Percentiles rank a stretch among this genome's conserved stretches.
Conservation (phyloP, 1,140 invertebrate species). For the Tachypleus tridentatus region DNA sequence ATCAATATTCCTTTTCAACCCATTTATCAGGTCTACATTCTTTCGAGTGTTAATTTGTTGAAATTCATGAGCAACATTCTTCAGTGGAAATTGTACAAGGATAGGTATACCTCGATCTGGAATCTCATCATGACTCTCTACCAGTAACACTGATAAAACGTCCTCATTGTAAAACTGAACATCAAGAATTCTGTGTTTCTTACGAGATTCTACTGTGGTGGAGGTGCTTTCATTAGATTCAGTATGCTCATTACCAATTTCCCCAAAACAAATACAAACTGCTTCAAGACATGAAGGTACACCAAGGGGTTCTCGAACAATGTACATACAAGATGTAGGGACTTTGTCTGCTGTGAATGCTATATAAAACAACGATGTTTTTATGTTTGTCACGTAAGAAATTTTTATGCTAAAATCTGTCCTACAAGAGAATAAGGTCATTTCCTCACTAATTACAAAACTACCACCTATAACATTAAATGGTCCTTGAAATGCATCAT, state of each 20-base stretch:
- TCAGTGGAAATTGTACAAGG: conserved; percentile 30
- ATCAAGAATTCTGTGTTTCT: conserved; percentile 38
- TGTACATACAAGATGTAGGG: conserved; percentile 13
- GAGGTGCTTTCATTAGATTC: conserved; percentile 4
- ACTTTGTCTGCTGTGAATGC: conserved; percentile 2
- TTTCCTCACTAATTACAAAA: not conserved
- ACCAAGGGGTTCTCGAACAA: conserved; percentile 10
- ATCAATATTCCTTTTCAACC: not conserved
- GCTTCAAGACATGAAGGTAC: conserved; percentile 4
- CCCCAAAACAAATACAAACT: conserved; percentile 5
- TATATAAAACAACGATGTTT: conserved; percentile 8
- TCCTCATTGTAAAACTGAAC: conserved; percentile 69
- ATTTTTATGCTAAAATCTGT: not conserved
- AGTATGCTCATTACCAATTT: not conserved
- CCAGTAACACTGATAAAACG: conserved; percentile 57
- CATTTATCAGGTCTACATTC: not conserved
- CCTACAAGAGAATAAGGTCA: not conserved
- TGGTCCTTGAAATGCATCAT: conserved; percentile 49
- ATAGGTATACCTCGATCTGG: conserved; percentile 24
- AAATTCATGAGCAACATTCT: conserved; percentile 9
- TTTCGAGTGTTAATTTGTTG: not conserved
- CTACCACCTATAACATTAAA: conserved; percentile 5
- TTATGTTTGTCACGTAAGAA: conserved; percentile 4
- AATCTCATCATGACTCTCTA: conserved; percentile 21
- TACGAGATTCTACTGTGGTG: conserved; percentile 3